Percentiles rank a stretch among this genome's conserved stretches.
These are phyloP conservation scores for Zootoca vivipara DNA, from an alignment of 2,113 vertebrate species.

Conservation along the genomic window DNA sequence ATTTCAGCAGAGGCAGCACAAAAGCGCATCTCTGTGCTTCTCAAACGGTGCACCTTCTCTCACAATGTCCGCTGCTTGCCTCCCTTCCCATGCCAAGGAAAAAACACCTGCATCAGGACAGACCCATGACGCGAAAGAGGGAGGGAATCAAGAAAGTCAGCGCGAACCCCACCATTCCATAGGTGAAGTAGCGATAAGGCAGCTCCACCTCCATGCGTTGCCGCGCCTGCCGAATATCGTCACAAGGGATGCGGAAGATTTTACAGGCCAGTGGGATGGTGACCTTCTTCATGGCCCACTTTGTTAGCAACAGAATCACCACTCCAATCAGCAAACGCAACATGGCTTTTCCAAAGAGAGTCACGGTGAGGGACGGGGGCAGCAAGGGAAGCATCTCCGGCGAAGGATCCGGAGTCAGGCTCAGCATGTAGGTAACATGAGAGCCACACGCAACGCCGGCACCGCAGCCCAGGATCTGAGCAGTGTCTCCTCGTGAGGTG, in stretches of 20 bases:
- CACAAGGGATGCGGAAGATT: constrained; percentile 72
- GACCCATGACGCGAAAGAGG: constrained; percentile 79
- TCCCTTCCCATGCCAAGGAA: constrained; percentile 19
- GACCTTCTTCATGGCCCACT: constrained; percentile 86
- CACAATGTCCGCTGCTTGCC: constrained; percentile 47
- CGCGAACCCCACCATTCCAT: constrained; percentile 88
- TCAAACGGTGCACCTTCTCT: constrained; percentile 56
- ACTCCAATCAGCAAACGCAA: constrained; percentile 84
- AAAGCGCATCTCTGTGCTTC: constrained; percentile 48
- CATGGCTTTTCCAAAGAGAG: constrained; percentile 75
- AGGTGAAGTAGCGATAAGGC: constrained; percentile 93
- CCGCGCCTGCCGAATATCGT: constrained; percentile 83
- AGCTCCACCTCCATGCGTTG: constrained; percentile 96
- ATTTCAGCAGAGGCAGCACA: constrained; percentile 51
- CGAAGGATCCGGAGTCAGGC: constrained; percentile 80
- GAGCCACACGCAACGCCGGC: constrained; percentile 91
- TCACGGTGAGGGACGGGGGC: constrained; percentile 69
- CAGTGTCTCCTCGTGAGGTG: constrained; percentile 94
- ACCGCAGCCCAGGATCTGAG: constrained; percentile 92
- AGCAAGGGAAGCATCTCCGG: constrained; percentile 78
- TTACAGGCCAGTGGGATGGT: constrained; percentile 89
- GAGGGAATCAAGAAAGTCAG: constrained; percentile 86
- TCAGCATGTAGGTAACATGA: constrained; percentile 81
- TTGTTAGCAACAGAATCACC: constrained; percentile 79
- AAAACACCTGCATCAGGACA: constrained; percentile 77